These are phyloP conservation scores for Chitala chitala DNA, from an alignment of 2,113 vertebrate genomes.

Conservation along the genomic window DNA sequence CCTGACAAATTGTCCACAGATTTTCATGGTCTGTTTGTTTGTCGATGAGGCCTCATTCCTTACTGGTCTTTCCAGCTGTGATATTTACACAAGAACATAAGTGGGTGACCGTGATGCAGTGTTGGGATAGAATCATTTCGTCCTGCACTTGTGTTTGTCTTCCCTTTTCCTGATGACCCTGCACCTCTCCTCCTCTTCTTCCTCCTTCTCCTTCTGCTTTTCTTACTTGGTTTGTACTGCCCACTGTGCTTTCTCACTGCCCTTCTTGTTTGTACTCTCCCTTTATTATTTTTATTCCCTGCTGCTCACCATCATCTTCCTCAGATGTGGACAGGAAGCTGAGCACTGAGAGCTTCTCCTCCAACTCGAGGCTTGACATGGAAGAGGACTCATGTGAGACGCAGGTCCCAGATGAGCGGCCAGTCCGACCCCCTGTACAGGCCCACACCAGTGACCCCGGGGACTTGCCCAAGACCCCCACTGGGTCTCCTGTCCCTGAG, in stretches of 20 bases:
- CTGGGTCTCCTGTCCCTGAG: conserved; percentile 73
- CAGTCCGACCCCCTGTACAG: conserved; percentile 66
- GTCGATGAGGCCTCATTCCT: too few species aligned
- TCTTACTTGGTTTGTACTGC: neutral
- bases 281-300: conserved; percentile 1
- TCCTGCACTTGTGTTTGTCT: neutral
- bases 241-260: neutral
- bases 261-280: neutral
- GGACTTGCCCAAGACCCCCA: conserved; percentile 78
- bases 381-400: conserved; percentile 81
- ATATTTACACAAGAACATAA: too few species aligned
- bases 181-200: neutral
- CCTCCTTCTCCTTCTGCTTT: neutral
- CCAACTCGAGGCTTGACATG: conserved; percentile 82
- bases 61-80: too few species aligned
- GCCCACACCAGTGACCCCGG: conserved; percentile 72
- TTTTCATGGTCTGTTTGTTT: too few species aligned
- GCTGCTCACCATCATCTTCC: conserved; percentile 7
- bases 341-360: conserved; percentile 78
- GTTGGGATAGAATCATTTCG: too few species aligned
- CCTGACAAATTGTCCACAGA: too few species aligned
- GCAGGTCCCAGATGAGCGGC: conserved; percentile 63
- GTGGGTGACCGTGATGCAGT: too few species aligned
- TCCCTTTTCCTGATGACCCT: neutral
- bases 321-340: conserved; percentile 75